These are phyloP conservation scores for Chionis minor DNA, from an alignment of 2,113 vertebrate species.

Conservation along the genomic window DNA sequence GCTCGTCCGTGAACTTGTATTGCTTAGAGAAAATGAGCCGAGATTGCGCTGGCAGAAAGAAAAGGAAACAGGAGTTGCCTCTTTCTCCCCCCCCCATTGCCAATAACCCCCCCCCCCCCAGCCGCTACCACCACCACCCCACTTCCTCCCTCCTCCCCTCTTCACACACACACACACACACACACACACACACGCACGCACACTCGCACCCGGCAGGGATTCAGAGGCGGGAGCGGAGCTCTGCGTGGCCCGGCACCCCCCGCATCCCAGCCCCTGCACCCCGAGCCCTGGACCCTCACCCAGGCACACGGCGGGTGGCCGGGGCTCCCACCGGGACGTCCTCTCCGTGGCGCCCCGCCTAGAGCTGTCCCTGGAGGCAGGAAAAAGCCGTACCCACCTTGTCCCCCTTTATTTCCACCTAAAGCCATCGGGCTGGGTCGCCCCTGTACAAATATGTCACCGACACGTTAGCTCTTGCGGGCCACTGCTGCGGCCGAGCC, in stretches of 20 bases:
- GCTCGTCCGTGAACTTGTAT: slow-evolving; percentile 73
- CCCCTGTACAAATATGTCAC: background rate
- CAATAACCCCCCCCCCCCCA: slow-evolving; percentile 72
- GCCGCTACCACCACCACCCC: slow-evolving; percentile 67
- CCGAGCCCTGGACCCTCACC: background rate
- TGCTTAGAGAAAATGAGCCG: slow-evolving; percentile 70
- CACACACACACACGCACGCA: background rate
- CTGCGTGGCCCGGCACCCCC: background rate
- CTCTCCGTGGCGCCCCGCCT: no score
- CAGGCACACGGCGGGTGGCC: background rate
- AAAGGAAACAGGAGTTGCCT: slow-evolving; percentile 76
- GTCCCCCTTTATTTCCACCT: background rate
- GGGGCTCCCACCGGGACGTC: background rate
- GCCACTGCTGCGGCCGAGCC: background rate
- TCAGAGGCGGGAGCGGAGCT: background rate
- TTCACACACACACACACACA: background rate
- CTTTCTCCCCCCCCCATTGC: slow-evolving; percentile 84
- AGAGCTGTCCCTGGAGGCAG: background rate
- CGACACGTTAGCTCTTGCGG: background rate
- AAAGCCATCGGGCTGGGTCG: background rate
- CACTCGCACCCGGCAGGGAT: background rate
- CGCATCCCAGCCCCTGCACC: background rate
- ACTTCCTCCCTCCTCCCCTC: slow-evolving; percentile 57
- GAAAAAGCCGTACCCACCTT: background rate
- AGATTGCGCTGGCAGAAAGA: slow-evolving; percentile 70